Conservation (phyloP, 2,797 vertebrate genomes). For the Hylomyscus alleni region DNA sequence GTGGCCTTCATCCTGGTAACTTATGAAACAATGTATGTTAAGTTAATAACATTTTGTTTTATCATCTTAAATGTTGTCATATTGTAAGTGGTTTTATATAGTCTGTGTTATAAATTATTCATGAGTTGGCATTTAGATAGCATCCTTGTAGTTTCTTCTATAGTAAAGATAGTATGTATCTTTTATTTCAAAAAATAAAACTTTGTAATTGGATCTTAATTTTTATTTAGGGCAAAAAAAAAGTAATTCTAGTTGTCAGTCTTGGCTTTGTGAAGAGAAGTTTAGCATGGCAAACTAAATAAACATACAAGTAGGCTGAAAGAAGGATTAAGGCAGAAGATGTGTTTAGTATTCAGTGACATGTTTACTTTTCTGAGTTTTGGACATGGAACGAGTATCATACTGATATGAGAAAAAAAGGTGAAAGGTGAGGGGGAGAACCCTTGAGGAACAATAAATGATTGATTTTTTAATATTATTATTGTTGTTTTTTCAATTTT, state of each 20-base stretch:
- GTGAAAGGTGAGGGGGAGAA: neutral
- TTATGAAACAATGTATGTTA: neutral
- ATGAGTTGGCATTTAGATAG: neutral
- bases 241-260: neutral
- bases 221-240: constrained; percentile 5
- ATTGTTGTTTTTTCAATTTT: neutral
- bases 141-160: neutral
- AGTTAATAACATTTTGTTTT: neutral
- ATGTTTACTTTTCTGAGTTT: constrained; percentile 15
- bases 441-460: neutral
- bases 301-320: neutral
- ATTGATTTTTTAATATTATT: neutral
- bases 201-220: constrained; percentile 26
- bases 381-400: neutral
- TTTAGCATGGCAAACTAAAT: constrained; percentile 16
- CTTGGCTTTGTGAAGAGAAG: constrained; percentile 34
- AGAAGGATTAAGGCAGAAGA: neutral
- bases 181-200: neutral
- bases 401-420: neutral
- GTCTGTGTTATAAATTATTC: neutral
- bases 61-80: neutral
- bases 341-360: constrained; percentile 16
- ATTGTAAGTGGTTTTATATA: neutral
- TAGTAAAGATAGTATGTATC: neutral
- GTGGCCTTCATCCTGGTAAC: neutral